phyloP scores from a whole-genome alignment of 2,113 vertebrate genomes.

The Illadopsis cleaveri region DNA sequence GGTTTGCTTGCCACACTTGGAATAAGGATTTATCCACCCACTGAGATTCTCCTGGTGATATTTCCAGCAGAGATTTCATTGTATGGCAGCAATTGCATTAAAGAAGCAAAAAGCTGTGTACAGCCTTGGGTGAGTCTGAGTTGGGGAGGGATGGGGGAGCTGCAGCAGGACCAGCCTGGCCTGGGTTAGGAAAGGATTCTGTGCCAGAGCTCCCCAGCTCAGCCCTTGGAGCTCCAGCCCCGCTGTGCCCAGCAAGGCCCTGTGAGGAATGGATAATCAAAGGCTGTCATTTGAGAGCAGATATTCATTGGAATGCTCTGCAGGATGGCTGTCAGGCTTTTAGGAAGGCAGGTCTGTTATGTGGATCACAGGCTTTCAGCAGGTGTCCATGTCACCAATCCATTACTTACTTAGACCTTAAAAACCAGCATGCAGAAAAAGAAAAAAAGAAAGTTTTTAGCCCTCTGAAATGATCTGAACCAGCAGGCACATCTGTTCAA shows the following conservation, averaged over 20 bases:
- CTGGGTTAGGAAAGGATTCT: too few relatives aligned
- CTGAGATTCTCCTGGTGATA: background rate
- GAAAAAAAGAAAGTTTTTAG: background rate
- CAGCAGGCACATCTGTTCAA: background rate
- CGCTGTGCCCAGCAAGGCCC: background rate
- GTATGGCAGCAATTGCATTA: background rate
- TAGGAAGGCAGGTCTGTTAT: background rate
- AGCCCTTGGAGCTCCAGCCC: background rate
- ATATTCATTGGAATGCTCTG: background rate
- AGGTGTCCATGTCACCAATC: background rate
- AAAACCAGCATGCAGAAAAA: background rate
- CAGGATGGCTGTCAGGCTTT: background rate
- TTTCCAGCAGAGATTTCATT: background rate
- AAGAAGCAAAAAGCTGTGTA: background rate
- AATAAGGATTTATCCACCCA: background rate
- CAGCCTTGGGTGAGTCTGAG: background rate
- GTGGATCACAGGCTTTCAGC: background rate
- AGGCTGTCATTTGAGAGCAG: background rate
- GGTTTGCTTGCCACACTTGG: fast-evolving
- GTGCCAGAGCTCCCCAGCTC: background rate
- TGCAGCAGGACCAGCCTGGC: background rate
- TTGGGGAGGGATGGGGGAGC: background rate
- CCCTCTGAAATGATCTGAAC: background rate
- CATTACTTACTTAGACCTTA: background rate
- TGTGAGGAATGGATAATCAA: fast-evolving